A percentile compares a stretch with the other conserved stretches of the same genome.
These are phyloP conservation scores for Calidris pygmaea DNA, from an alignment of 2,113 vertebrate genomes.

Conservation along the genomic window DNA sequence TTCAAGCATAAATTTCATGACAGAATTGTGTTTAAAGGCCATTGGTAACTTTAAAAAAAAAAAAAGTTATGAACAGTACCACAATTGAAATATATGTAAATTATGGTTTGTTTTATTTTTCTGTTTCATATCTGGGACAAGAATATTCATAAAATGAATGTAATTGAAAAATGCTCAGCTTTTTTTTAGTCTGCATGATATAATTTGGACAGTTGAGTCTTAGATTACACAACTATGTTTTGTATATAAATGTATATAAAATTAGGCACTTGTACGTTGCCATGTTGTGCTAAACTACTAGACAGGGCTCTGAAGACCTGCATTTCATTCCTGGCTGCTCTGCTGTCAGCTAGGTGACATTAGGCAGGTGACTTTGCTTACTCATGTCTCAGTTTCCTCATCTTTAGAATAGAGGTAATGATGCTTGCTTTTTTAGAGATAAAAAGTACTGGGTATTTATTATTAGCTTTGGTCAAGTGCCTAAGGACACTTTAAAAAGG, in stretches of 20 bases:
- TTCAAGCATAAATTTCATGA: neutral
- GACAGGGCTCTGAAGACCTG: neutral
- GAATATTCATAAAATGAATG: neutral
- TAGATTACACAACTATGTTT: neutral
- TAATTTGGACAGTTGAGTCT: neutral
- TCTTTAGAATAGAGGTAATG: neutral
- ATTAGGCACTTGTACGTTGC: neutral
- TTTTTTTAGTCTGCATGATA: neutral
- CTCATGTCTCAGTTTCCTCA: neutral
- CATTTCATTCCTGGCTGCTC: neutral
- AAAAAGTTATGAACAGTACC: neutral
- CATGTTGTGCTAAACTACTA: neutral
- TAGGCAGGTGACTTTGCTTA: conserved; percentile 30
- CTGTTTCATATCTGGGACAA: neutral
- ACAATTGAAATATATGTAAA: neutral
- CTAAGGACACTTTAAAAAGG: conserved; percentile 53
- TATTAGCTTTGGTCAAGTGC: conserved; percentile 55
- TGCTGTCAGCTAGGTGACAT: conserved; percentile 6
- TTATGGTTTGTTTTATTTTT: neutral
- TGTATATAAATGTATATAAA: neutral
- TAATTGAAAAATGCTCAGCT: neutral
- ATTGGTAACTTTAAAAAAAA: neutral
- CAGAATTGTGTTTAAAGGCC: neutral
- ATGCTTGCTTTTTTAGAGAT: conserved; percentile 2
- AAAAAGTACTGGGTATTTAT: conserved; percentile 37